Percentiles rank a stretch among this genome's conserved stretches.
phyloP scores from a whole-genome alignment of 2,113 vertebrate genomes.

The Pitta sordida region DNA sequence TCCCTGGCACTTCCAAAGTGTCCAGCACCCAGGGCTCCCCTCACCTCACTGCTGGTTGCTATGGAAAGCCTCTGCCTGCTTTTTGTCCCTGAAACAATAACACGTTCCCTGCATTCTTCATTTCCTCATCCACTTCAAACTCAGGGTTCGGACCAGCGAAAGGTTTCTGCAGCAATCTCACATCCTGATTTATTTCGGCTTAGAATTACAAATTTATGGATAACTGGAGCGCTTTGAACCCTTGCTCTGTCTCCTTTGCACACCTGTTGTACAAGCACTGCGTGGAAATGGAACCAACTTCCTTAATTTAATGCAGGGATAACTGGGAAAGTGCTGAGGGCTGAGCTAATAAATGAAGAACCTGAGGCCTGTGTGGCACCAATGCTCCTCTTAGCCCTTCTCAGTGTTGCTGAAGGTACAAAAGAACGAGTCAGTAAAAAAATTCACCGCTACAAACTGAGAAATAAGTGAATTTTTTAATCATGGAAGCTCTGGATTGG shows the following conservation, averaged over 20 bases:
- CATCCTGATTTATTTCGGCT: background rate
- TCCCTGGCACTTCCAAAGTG: background rate
- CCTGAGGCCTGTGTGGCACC: background rate
- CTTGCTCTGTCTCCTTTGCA: background rate
- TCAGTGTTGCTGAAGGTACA: background rate
- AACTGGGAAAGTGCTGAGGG: background rate
- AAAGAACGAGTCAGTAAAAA: background rate
- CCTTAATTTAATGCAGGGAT: constrained; percentile 28
- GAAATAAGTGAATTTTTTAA: background rate
- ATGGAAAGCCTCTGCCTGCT: constrained; percentile 9
- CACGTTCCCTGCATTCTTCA: background rate
- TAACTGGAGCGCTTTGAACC: background rate
- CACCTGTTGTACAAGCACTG: background rate
- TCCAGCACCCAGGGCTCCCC: background rate
- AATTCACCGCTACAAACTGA: background rate
- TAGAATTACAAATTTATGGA: background rate
- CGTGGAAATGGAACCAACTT: constrained; percentile 22
- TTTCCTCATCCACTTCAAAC: background rate
- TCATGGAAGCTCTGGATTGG: background rate
- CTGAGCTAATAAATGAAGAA: background rate
- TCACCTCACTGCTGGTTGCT: constrained; percentile 5
- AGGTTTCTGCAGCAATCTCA: background rate
- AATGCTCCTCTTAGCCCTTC: background rate
- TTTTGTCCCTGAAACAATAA: background rate
- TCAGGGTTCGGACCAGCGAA: background rate